Percentiles rank a stretch among this genome's conserved stretches.
These are phyloP conservation scores for Harpagifer antarcticus DNA, from an alignment of 2,797 vertebrate genomes.

Conservation along the genomic window DNA sequence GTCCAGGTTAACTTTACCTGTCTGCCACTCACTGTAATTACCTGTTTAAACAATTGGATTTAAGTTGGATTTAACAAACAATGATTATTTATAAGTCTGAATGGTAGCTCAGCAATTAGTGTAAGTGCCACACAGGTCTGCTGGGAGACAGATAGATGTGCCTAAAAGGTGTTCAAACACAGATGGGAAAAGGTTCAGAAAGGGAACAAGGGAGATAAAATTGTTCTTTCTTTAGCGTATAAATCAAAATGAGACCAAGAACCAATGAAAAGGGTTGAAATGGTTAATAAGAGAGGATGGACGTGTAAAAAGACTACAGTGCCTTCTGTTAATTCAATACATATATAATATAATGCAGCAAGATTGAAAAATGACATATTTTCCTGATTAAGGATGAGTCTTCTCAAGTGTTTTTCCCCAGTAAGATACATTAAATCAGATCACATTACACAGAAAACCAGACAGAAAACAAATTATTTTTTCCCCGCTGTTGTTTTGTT, in stretches of 20 bases:
- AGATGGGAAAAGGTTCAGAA: slow-evolving; percentile 39
- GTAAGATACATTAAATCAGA: slow-evolving; percentile 21
- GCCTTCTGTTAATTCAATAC: neutral
- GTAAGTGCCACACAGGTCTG: neutral
- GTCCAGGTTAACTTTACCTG: neutral
- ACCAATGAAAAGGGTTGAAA: too few species aligned
- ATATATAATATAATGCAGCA: neutral
- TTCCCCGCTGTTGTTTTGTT: slow-evolving; percentile 45
- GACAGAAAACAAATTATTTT: slow-evolving; percentile 31
- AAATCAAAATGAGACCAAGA: slow-evolving; percentile 25
- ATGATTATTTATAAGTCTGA: slow-evolving; percentile 6
- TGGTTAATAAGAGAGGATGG: neutral
- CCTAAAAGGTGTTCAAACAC: slow-evolving; percentile 48
- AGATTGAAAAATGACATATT: neutral
- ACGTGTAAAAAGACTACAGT: slow-evolving; percentile 23
- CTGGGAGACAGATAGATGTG: slow-evolving; percentile 3
- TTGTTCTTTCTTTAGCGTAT: slow-evolving; percentile 9
- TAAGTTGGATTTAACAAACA: slow-evolving; percentile 13
- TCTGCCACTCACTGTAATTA: neutral
- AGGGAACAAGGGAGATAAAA: slow-evolving; percentile 14
- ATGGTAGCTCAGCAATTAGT: slow-evolving; percentile 26
- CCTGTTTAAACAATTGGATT: too few species aligned
- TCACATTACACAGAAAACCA: slow-evolving; percentile 41
- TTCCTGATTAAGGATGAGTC: slow-evolving; percentile 1
- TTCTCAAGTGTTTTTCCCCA: slow-evolving; percentile 26